Base-by-base conservation (phyloP, 2,113 vertebrate genomes). In the Acanthisitta chloris region DNA sequence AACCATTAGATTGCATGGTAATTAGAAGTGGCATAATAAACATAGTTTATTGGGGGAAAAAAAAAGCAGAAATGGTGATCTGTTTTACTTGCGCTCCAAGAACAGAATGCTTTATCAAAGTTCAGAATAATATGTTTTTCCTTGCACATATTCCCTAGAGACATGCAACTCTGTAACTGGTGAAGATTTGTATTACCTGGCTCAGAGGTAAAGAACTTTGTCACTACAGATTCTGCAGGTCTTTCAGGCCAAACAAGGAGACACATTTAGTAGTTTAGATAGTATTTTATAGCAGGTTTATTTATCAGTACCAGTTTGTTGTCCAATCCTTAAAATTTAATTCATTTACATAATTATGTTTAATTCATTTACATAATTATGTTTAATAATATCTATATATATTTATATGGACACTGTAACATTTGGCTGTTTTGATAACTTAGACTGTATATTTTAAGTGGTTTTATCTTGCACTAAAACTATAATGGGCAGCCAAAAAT, bases 1-100 rank as follows among this genome's bases (percentile, higher is more conserved):
- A 98, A 97, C 92, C 98, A 98, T 98, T 99, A 98, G 98, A 98
- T 97, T 99, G 99, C 99, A 99, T 99, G 99, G 97, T 98, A 98
- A 98, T 98, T 98, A 97, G 97, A 98, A 98, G 97, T 98, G 98
- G 98, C 98, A 97, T 98, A 99, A 99, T 99, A 99, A 99, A 99
- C 97, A 94, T 97, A 98, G 98, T 98, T 98, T 98, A 99, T 97
- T 98, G 98, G 97, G 98, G 97, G 94, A 97, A 97, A 95, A 90
- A 86, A 94, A 97, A 96, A 98, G 94, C 95, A 98, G 95, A 97
- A 98, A 74, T 97, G 96, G 95, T 96, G 89, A 97, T 98, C 91
- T 97, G 94, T 96, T 96, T 97, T 98, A 97, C 97, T 97, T 97
- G 94, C 86, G 72, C 96, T 96, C 78, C 89, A 96, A 91, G 76